Base-by-base conservation (phyloP, 1,140 invertebrate species). In the Megalonaias nervosa region DNA sequence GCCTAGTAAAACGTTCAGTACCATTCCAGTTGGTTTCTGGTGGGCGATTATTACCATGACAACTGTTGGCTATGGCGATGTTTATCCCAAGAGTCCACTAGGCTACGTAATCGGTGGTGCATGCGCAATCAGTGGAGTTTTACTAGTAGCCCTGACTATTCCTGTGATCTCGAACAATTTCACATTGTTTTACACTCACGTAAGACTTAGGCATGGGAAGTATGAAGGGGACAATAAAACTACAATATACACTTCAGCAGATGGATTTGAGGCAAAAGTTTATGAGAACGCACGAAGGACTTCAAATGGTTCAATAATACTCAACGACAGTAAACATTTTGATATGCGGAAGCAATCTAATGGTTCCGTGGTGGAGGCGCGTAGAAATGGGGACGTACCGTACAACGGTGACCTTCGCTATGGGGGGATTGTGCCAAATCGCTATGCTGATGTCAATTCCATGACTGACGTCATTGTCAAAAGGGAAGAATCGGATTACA, bases 41-140 rank as follows among this genome's bases (percentile, higher is more conserved):
- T 93, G 92, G 92, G 91, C 92, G n/a, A 88, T 92, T 62, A 92
- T 93, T 73, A 93, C 92, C 67, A 92, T 93, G 92, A 92, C 92
- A 23, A 92, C 91, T n/a, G 90, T 92, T 1, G 92, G 92, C 1
- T 92, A 92, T 75, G 91, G 91, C 26, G 92, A 92, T 77, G 84
- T 87, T 21, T 86, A 82, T 69, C 88, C 88, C 1, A 84, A 70
- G 14, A 84, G 84, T 1, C 78, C 88, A 13, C 70, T 87, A 71
- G 98, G 97, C 16, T 89, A 89, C 71, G 72, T 90, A 23, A 85
- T 90, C 57, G 89, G 89, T 14, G 82, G 85, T 16, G 82, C 77
- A n/a, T 89, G 88, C 73, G 84, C 88, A n/a, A 83, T 89, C 2
- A 83, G 84, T 69, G 88, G 88, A 14, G 89, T 89, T 9, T 71